Evolutionary conservation across 2,113 vertebrate species (phyloP).

Genomic region (Trogon surrucura): DNA sequence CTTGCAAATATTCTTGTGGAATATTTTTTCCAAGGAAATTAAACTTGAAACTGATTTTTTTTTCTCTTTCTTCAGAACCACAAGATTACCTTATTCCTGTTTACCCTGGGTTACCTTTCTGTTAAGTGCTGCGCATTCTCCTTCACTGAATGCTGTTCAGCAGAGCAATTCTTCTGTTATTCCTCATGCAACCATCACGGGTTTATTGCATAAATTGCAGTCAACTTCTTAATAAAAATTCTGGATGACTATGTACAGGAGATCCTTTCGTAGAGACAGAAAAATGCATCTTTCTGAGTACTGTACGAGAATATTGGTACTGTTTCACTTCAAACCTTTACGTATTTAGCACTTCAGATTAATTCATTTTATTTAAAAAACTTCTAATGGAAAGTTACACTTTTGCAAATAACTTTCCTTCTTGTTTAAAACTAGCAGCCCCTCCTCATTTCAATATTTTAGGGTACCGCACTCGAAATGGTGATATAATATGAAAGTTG

Average conservation of each 20-base stretch:
- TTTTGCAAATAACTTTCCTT: background rate
- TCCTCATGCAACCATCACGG: background rate
- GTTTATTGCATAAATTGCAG: background rate
- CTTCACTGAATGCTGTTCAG: background rate
- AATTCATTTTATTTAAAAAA: background rate
- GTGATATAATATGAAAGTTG: background rate
- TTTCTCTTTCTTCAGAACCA: background rate
- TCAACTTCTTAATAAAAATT: background rate
- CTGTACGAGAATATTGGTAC: background rate
- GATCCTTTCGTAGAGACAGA: background rate
- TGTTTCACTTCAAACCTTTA: background rate
- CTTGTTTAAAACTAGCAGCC: background rate
- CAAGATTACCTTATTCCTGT: background rate
- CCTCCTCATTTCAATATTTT: background rate
- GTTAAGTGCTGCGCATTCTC: background rate
- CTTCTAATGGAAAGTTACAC: background rate
- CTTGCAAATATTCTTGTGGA: background rate
- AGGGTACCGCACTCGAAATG: background rate
- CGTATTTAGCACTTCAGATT: background rate
- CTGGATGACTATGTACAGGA: background rate
- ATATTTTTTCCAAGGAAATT: background rate
- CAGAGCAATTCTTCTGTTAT: background rate
- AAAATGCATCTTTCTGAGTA: background rate
- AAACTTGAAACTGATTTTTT: background rate
- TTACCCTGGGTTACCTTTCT: background rate